Conservation (phyloP, 2,888 invertebrate genomes). For the Spialia ferax region DNA sequence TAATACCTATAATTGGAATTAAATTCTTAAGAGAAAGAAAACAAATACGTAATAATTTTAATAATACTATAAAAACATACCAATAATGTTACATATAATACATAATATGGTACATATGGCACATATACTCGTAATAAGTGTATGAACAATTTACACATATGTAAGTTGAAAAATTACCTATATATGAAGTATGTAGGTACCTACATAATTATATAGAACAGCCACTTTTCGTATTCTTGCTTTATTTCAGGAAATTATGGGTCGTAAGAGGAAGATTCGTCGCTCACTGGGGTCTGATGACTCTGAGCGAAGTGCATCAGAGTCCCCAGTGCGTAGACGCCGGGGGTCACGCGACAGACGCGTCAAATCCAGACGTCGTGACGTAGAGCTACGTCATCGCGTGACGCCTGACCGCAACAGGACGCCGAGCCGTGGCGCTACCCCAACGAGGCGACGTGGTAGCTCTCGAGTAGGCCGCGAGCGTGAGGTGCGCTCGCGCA, state of each 20-base stretch:
- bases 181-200: too few species aligned
- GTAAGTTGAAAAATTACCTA: too few species aligned
- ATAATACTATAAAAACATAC: too few species aligned
- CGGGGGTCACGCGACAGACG: background rate
- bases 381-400: background rate
- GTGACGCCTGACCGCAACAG: background rate
- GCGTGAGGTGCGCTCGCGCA: background rate
- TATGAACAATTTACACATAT: too few species aligned
- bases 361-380: background rate
- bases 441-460: background rate
- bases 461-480: background rate
- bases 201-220: background rate
- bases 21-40: too few species aligned
- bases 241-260: slow-evolving; percentile 17
- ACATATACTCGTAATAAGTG: too few species aligned
- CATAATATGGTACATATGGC: too few species aligned
- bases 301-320: background rate
- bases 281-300: background rate
- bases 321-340: slow-evolving; percentile 2
- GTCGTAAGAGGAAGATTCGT: background rate
- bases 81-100: too few species aligned
- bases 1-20: too few species aligned
- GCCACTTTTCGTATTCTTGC: background rate
- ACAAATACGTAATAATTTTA: too few species aligned
- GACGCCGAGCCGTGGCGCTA: background rate